Evolutionary conservation across 2,888 invertebrate species (phyloP).

Genomic region (Beris morrisii): DNA sequence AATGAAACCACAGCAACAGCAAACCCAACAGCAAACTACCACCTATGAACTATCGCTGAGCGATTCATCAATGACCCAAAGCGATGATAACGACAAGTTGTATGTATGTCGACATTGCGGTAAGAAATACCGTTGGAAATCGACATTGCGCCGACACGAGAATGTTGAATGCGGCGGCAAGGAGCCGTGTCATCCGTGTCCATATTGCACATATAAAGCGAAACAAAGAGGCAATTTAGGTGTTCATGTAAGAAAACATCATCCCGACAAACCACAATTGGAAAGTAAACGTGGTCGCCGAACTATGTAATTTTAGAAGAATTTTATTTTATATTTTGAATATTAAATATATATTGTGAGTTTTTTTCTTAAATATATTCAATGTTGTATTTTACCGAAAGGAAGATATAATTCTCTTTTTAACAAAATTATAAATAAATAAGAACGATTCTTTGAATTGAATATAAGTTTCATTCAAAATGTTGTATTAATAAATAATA

Average conservation of each 20-base stretch:
- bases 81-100: constrained; percentile 60
- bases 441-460: too few species aligned
- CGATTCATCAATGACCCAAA: constrained; percentile 52
- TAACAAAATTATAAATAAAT: too few species aligned
- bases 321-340: constrained; percentile 1
- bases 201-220: constrained; percentile 75
- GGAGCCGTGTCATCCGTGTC: constrained; percentile 79
- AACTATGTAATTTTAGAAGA: constrained; percentile 23
- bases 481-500: too few species aligned
- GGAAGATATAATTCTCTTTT: too few species aligned
- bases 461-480: too few species aligned
- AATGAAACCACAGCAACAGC: constrained; percentile 44
- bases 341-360: too few species aligned
- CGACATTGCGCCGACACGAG: constrained; percentile 78
- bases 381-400: too few species aligned
- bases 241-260: constrained; percentile 79
- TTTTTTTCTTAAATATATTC: too few species aligned
- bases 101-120: constrained; percentile 83
- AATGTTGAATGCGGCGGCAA: constrained; percentile 84
- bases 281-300: constrained; percentile 52
- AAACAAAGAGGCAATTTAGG: constrained; percentile 81
- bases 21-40: constrained; percentile 43
- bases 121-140: constrained; percentile 84
- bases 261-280: constrained; percentile 58
- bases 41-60: constrained; percentile 54